Percentiles rank a stretch among this genome's conserved stretches.
phyloP scores from a whole-genome alignment of 2,888 invertebrate species.

The Cosmia trapezina region DNA sequence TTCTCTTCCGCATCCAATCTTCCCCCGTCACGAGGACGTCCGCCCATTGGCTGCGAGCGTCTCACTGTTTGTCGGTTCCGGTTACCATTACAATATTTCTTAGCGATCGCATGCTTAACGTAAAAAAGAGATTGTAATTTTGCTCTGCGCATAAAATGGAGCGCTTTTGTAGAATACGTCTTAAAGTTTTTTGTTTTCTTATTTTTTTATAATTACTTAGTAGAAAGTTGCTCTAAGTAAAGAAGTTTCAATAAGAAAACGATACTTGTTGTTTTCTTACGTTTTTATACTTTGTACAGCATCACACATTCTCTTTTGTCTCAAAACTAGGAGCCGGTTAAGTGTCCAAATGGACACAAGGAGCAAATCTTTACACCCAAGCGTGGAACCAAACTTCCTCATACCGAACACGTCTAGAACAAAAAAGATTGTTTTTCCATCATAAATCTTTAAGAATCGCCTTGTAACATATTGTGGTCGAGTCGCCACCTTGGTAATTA shows the following conservation, averaged over 20 bases:
- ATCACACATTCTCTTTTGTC: background rate
- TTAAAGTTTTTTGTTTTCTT: background rate
- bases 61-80: slow-evolving; percentile 51
- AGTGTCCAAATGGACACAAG: background rate
- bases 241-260: too few relatives aligned
- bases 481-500: slow-evolving; percentile 68
- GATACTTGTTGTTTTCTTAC: background rate
- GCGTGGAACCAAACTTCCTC: background rate
- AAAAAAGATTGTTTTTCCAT: slow-evolving; percentile 26
- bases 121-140: slow-evolving; percentile 12
- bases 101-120: slow-evolving; percentile 24
- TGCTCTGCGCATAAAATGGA: background rate
- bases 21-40: slow-evolving; percentile 37
- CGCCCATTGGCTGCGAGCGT: slow-evolving; percentile 43
- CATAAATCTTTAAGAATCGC: slow-evolving; percentile 40
- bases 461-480: slow-evolving; percentile 58
- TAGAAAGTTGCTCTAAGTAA: background rate
- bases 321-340: background rate
- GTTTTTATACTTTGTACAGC: background rate
- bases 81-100: slow-evolving; percentile 51
- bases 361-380: background rate
- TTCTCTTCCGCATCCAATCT: slow-evolving; percentile 31
- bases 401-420: background rate
- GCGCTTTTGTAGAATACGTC: background rate
- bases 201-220: background rate